Evolutionary conservation across 2,113 vertebrate species (phyloP).

Genomic region (Agelaius tricolor): DNA sequence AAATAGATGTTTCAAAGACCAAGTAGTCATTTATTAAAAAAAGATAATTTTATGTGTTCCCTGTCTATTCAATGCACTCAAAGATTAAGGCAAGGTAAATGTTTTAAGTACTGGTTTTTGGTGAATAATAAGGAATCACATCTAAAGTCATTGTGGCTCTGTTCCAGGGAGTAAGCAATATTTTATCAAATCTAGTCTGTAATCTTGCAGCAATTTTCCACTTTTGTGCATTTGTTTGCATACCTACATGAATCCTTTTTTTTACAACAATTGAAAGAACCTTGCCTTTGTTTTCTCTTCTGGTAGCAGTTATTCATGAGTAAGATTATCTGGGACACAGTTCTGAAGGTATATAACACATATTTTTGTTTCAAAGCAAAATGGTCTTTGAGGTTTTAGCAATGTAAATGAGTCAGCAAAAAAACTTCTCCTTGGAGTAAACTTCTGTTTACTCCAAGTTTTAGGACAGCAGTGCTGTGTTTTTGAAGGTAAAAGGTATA

Average conservation of each 20-base stretch:
- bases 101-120: background rate
- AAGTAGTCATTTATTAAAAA: background rate
- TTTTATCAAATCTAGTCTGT: background rate
- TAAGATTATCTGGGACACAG: background rate
- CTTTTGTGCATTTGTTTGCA: background rate
- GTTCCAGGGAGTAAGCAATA: background rate
- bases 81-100: background rate
- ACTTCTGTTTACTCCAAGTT: background rate
- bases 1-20: background rate
- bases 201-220: background rate
- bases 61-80: background rate
- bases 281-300: background rate
- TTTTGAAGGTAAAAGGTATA: background rate
- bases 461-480: fast-evolving
- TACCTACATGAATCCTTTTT: background rate
- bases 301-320: background rate
- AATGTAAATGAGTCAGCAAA: background rate
- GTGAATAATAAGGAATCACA: background rate
- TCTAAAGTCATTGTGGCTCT: background rate
- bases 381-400: background rate
- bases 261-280: background rate
- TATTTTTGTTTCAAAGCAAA: background rate
- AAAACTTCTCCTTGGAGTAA: background rate
- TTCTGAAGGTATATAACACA: background rate
- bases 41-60: background rate